These are phyloP conservation scores for Avahi laniger DNA, from an alignment of 2,797 vertebrate genomes.

Conservation along the genomic window DNA sequence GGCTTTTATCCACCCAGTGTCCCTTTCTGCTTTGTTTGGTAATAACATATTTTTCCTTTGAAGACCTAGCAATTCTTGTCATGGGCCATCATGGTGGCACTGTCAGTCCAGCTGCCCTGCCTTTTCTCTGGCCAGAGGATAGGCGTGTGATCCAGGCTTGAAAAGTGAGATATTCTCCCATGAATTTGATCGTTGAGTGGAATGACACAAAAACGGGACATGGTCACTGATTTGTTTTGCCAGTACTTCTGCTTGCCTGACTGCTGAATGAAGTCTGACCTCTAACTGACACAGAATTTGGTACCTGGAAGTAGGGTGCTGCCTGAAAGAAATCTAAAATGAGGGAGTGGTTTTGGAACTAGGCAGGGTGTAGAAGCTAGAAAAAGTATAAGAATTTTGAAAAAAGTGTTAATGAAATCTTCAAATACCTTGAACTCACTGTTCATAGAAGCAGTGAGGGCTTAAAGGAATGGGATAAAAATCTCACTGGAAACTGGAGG, in stretches of 20 bases:
- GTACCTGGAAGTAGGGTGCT: neutral
- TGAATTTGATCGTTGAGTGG: neutral
- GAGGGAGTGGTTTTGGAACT: neutral
- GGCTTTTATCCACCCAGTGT: neutral
- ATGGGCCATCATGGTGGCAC: neutral
- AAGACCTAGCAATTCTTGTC: neutral
- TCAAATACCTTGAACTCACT: neutral
- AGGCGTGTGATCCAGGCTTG: neutral
- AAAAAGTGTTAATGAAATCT: neutral
- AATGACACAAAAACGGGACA: neutral
- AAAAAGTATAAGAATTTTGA: neutral
- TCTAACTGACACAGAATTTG: neutral
- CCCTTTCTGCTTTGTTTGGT: neutral
- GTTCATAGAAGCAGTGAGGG: neutral
- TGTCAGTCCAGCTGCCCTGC: neutral
- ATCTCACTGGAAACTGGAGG: neutral
- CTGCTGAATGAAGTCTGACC: neutral
- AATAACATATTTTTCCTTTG: neutral
- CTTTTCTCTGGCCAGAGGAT: neutral
- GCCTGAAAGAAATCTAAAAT: neutral
- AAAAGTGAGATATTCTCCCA: neutral
- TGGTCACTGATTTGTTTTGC: neutral
- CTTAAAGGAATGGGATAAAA: neutral
- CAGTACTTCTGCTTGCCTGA: neutral
- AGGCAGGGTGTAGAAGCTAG: neutral